These are phyloP conservation scores for Triops longicaudatus DNA, from an alignment of 1,140 invertebrate species.

Conservation along the genomic window DNA sequence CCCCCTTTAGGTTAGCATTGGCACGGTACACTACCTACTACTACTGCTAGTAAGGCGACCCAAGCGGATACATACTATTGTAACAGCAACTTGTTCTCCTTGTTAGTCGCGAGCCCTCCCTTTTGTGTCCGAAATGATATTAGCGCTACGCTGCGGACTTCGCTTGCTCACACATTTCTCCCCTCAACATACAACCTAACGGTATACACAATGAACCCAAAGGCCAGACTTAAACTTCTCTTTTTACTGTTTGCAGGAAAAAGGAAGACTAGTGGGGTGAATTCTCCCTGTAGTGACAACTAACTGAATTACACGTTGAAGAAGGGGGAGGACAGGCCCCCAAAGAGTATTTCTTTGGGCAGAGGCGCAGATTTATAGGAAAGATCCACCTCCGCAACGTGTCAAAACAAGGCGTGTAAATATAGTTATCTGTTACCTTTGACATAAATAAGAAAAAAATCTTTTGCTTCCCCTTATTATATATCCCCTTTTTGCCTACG, in stretches of 20 bases:
- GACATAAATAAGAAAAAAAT: background rate
- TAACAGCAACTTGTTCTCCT: conserved; percentile 5
- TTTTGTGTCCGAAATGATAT: background rate
- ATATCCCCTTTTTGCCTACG: too few species aligned
- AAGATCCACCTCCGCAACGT: background rate
- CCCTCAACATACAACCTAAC: background rate
- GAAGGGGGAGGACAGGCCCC: background rate
- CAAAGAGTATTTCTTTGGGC: background rate
- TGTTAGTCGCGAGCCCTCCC: conserved; percentile 9
- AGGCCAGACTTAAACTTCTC: background rate
- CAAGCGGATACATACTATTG: background rate
- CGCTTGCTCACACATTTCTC: too few species aligned
- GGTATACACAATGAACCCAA: background rate
- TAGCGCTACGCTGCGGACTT: background rate
- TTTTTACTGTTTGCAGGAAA: background rate
- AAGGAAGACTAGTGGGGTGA: background rate
- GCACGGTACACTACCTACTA: too few species aligned
- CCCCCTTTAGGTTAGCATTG: background rate
- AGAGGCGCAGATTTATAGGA: background rate
- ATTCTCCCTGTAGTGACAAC: background rate
- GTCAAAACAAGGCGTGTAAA: conserved; percentile 7
- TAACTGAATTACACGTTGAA: conserved; percentile 3
- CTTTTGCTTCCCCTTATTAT: background rate
- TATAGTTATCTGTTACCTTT: conserved; percentile 9
- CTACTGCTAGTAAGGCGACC: too few species aligned